Evolutionary conservation across 1,140 invertebrate species (phyloP), one percentile per base, ranked within the genome.

Genomic region (Drosophila pruinosa): DNA sequence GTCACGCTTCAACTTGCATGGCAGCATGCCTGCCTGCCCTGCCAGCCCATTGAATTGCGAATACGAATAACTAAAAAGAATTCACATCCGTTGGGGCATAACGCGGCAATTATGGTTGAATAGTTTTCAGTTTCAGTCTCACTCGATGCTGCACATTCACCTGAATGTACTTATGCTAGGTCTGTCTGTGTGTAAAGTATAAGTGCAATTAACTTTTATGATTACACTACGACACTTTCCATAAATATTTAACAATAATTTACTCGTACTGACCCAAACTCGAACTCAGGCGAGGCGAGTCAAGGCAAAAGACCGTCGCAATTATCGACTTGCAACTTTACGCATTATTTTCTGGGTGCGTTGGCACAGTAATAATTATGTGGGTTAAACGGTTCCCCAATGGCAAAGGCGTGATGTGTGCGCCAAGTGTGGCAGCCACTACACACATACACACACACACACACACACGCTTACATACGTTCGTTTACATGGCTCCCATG

Each of bases 171-270:
- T 7, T 21, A 17, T 59, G 39, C n/a, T n/a, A n/a, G n/a, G n/a
- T 43, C 36, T 54, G 38, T 50, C 26, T 34, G 45, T 38, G 28
- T 69, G 39, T 41, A 38, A 43, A 39, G 52, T 62, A 26, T 43
- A 26, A 41, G 47, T 70, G 80, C 80, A 85, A 85, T 85, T 86
- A 85, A 75, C 67, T 74, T 75, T 64, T 61, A 62, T 76, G 77
- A 80, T 80, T 85, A 74, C 67, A 73, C 52, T 45, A 47, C 70
- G 45, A 63, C 74, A 53, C 53, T 70, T 56, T 53, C 47, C 36
- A 71, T 75, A 68, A 72, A 85, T 85, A 85, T 86, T 85, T 80
- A 79, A 86, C 77, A 86, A 85, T 86, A 64, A 78, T 62, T 67
- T 63, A 73, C 73, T 36, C n/a, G n/a, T n/a, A n/a, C n/a, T n/a